Conservation (phyloP, 2,113 vertebrate genomes). For the Engystomops pustulosus region DNA sequence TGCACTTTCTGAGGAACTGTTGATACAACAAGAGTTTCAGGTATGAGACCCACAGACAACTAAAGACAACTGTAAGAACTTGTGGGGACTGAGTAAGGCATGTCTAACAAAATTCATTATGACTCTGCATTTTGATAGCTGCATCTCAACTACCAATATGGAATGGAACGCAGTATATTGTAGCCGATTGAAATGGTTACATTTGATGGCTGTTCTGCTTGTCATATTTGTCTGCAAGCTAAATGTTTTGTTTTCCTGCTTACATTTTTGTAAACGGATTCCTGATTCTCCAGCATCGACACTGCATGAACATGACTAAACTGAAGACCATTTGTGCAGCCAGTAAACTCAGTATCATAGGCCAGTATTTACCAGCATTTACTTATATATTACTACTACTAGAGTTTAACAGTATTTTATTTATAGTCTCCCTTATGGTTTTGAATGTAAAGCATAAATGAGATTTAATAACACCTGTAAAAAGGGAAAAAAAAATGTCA, state of each 20-base stretch:
- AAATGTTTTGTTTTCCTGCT: not conserved
- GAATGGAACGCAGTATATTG: slow-evolving; percentile 49
- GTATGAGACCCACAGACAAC: slow-evolving; percentile 70
- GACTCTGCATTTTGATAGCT: slow-evolving; percentile 55
- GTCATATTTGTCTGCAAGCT: not conserved
- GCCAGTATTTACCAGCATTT: slow-evolving; percentile 53
- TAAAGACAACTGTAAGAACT: slow-evolving; percentile 54
- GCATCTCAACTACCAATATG: slow-evolving; percentile 51
- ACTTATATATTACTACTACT: slow-evolving; percentile 26
- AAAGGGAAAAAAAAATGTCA: too few relatives aligned
- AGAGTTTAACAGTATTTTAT: slow-evolving; percentile 35
- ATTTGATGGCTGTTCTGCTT: slow-evolving; percentile 11
- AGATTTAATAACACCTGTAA: not conserved
- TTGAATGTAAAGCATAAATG: not conserved
- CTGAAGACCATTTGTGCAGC: slow-evolving; percentile 21
- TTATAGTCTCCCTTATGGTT: not conserved
- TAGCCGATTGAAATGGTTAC: slow-evolving; percentile 37
- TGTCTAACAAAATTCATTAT: slow-evolving; percentile 37
- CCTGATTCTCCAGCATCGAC: not conserved
- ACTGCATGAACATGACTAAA: slow-evolving; percentile 40
- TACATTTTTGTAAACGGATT: not conserved
- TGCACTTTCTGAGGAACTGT: slow-evolving; percentile 67
- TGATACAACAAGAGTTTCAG: slow-evolving; percentile 78
- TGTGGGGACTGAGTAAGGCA: slow-evolving; percentile 48
- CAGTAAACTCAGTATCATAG: slow-evolving; percentile 18